Percentiles rank a stretch among this genome's conserved stretches.
Evolutionary conservation across 2,888 invertebrate genomes (phyloP).

Genomic region (Monopis laevigella): DNA sequence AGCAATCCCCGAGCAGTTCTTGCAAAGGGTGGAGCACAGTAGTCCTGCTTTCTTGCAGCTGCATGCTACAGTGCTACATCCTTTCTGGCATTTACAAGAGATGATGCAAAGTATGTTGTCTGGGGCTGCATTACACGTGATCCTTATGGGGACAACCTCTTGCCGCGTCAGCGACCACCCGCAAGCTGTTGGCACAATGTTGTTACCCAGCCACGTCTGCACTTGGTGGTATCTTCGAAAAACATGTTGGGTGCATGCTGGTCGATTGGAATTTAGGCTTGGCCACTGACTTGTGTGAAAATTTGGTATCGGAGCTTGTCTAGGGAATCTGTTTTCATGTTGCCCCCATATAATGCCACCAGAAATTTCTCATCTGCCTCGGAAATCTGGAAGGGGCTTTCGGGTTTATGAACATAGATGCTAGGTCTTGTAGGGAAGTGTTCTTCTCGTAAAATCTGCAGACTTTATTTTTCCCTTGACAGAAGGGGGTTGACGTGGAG

Average conservation of each 20-base stretch:
- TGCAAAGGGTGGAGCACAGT: neutral
- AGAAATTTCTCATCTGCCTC: constrained; percentile 2
- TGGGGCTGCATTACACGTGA: constrained; percentile 2
- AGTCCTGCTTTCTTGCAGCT: neutral
- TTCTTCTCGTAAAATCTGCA: too few species aligned
- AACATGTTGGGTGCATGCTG: too few species aligned
- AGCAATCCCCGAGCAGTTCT: neutral
- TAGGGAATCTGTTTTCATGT: neutral
- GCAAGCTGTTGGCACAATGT: constrained; percentile 7
- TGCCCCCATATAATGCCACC: constrained; percentile 1
- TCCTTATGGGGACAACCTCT: constrained; percentile 6
- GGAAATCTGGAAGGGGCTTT: neutral
- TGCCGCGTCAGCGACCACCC: constrained; percentile 12
- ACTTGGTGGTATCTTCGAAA: constrained; percentile 5
- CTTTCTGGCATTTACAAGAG: constrained; percentile 10
- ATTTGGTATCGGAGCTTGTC: neutral
- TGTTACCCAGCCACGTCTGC: constrained; percentile 3
- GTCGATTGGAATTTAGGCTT: too few species aligned
- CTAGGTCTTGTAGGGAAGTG: neutral
- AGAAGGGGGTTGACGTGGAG: neutral
- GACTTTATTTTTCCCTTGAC: neutral
- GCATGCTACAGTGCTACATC: constrained; percentile 1
- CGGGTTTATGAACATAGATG: neutral
- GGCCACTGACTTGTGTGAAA: too few species aligned
- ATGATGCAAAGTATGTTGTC: constrained; percentile 2